Conservation (phyloP, 2,113 vertebrate genomes). For the Natator depressus region DNA sequence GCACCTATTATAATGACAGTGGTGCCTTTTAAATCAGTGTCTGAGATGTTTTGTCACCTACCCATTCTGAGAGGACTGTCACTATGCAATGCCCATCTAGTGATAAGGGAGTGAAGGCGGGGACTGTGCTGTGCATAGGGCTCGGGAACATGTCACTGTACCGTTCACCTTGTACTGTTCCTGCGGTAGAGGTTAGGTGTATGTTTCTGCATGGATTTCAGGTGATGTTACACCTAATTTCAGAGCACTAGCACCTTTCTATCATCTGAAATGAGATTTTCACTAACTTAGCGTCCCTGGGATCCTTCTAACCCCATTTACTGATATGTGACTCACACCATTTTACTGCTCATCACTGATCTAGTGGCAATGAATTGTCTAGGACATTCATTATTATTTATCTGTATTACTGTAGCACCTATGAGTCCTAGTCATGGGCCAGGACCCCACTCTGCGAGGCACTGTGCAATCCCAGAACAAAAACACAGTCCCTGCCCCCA, state of each 20-base stretch:
- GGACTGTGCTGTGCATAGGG: background rate
- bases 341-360: background rate
- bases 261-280: background rate
- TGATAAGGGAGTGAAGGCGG: background rate
- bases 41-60: background rate
- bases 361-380: background rate
- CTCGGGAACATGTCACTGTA: background rate
- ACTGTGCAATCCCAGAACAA: background rate
- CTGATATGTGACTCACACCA: background rate
- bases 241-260: background rate
- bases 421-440: background rate
- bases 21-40: background rate
- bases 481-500: background rate
- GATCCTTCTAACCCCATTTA: background rate
- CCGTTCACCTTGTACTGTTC: background rate
- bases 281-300: background rate
- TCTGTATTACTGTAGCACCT: background rate
- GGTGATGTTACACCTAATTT: background rate
- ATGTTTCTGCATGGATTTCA: background rate
- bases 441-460: background rate
- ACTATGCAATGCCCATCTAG: background rate
- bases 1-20: background rate
- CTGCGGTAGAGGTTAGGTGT: background rate
- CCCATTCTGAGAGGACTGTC: background rate
- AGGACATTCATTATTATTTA: background rate